These are phyloP conservation scores for Pyrochroa serraticornis DNA, from an alignment of 2,888 invertebrate genomes.

Conservation along the genomic window DNA sequence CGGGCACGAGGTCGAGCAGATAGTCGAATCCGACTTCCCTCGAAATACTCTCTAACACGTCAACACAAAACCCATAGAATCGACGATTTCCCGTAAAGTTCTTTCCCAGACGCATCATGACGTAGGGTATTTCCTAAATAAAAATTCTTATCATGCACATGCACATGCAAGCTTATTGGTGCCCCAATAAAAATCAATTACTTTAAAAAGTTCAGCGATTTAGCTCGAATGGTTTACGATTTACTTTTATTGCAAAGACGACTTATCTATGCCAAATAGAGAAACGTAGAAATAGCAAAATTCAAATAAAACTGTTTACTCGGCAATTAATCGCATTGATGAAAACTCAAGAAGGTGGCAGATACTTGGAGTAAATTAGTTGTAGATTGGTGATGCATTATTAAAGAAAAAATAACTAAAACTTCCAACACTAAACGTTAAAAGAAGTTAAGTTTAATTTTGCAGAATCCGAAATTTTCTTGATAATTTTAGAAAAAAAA, in stretches of 20 bases:
- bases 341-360: background rate
- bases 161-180: constrained; percentile 29
- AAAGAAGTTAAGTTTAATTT: too few species aligned
- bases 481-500: too few species aligned
- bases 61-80: constrained; percentile 82
- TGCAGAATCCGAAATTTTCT: too few species aligned
- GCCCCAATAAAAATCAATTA: constrained; percentile 36
- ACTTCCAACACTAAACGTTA: too few species aligned
- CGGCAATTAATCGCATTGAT: background rate
- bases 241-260: constrained; percentile 4
- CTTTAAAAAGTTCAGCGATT: background rate
- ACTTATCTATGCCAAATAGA: background rate
- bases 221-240: background rate
- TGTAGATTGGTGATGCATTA: too few species aligned
- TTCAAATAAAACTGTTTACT: background rate
- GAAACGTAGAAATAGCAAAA: background rate
- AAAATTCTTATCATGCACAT: constrained; percentile 22
- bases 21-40: constrained; percentile 74
- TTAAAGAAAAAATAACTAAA: too few species aligned
- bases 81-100: constrained; percentile 75
- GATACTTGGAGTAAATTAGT: too few species aligned
- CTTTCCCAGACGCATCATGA: constrained; percentile 74
- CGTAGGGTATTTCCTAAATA: constrained; percentile 72
- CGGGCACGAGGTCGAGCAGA: constrained; percentile 72
- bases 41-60: constrained; percentile 71